Base-by-base conservation (phyloP, 23 tunicate genomes). In the Halocynthia roretzi region DNA sequence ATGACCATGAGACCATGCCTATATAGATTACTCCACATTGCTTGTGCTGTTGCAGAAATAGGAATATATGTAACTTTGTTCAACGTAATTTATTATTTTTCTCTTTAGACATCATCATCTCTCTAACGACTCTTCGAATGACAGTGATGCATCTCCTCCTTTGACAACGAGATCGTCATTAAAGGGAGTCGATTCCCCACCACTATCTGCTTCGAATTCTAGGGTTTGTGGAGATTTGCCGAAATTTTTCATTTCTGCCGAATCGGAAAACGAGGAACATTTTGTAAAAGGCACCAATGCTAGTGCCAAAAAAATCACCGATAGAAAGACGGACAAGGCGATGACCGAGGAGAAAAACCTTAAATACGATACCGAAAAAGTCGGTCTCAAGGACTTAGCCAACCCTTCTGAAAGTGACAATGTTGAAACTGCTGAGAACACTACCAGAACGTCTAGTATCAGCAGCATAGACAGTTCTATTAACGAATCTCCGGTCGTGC, bases 71-170 rank as follows among this genome's bases (percentile, higher is more conserved):
- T 31, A 31, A 31, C 44, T 31, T 31, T 31, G 44, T 31, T 1
- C 44, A 31, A 31, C 44, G 44, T 68, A 68, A 68, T 4, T 11
- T 22, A 15, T 2, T 68, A 19, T 19, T 68, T 18, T 18, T 50
- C 50, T 15, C 10, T 65, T 10, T 52, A 80, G 83, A 64, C 76
- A 48, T 66, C 75, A 53, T 12, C 31, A 63, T 7, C 52, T 55
- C 6, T 70, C 83, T 6, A 60, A 80, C 49, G 83, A 80, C 5
- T 80, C 83, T 19, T 80, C 83, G 7, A 68, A 70, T 20, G 83
- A 80, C 50, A 70, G 83, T 10, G 83, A 80, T 69, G 73, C 73
- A 21, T 80, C 83, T 21, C 83, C 83, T 6, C 56, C 83, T 9
- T 31, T 80, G 8, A 74, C 78, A 14, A 64, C 62, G 14, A 54